Base-by-base conservation (phyloP, 2,888 invertebrate genomes). In the Lasioglossum vierecki region DNA sequence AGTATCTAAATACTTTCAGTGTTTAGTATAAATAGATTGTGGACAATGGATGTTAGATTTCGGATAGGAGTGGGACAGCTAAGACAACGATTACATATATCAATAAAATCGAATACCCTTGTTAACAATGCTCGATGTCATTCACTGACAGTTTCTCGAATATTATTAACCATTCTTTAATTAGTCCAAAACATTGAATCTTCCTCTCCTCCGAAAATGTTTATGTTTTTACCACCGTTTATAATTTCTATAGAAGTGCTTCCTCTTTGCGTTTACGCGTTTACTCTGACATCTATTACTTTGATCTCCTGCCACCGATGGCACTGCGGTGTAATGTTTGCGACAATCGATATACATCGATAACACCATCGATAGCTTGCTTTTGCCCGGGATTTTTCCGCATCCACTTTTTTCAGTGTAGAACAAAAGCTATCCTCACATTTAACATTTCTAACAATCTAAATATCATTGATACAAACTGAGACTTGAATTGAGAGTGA, bases 171-270 rank as follows among this genome's bases (percentile, higher is more conserved):
- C 49, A 70, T 80, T 35, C 41, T 53, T n/a, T 5, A 39, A 49
- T 22, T 41, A n/a, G 8, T 26, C 9, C 0, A 66, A 77, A 78
- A 30, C 41, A 63, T 57, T 4, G 53, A 3, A 35, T 2, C 22
- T 18, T 73, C 2, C 4, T 4, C 18, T 26, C 26, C 26, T 35
- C n/a, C 22, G 15, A 41, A 70, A 63, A 44, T 76, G 53, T 80
- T 87, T 87, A 80, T 86, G 81, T 81, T 77, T 79, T 35, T 83
- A 79, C 22, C 46, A 70, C 18, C 63, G 41, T 71, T 39, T 75
- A 88, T 86, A 86, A 82, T 82, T 63, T 26, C 70, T 30, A 63
- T 30, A 30, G 63, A 57, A 70, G 53, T 76, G 78, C 79, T 66
- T 86, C 44, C 41, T 73, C 30, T 72, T 26, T 72, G 75, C 6